These are phyloP conservation scores for Prunella himalayana DNA, from an alignment of 2,113 vertebrate species.

Conservation along the genomic window DNA sequence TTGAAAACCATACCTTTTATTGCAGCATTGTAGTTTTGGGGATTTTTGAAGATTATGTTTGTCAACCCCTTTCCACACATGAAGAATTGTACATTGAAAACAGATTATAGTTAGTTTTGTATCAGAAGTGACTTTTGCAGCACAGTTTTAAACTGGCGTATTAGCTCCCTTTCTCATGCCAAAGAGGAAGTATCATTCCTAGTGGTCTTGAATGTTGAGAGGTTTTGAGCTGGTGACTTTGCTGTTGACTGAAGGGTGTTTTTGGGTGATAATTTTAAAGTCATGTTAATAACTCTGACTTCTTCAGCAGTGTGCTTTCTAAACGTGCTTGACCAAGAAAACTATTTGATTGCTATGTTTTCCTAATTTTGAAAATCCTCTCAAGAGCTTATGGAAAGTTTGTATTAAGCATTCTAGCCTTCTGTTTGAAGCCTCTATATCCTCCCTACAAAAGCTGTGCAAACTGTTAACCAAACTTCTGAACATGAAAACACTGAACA, in stretches of 20 bases:
- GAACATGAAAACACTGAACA: background rate
- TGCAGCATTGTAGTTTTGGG: background rate
- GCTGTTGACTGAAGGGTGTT: background rate
- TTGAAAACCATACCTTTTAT: background rate
- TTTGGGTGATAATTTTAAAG: background rate
- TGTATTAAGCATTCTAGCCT: background rate
- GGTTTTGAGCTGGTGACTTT: background rate
- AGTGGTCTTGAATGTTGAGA: background rate
- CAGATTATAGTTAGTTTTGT: background rate
- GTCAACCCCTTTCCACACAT: background rate
- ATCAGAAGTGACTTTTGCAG: background rate
- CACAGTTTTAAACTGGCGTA: background rate
- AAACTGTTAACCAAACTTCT: background rate
- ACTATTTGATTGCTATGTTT: background rate
- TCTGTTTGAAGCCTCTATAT: background rate
- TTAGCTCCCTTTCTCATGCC: background rate
- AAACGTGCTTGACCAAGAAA: background rate
- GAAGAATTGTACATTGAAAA: background rate
- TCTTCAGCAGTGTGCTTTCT: background rate
- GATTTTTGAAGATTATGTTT: background rate
- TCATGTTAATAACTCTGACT: background rate
- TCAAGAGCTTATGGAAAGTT: background rate
- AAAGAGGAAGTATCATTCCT: background rate
- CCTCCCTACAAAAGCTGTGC: background rate
- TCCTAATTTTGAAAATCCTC: background rate